Evolutionary conservation across 2,113 vertebrate species (phyloP).

Genomic region (Trinectes maculatus): DNA sequence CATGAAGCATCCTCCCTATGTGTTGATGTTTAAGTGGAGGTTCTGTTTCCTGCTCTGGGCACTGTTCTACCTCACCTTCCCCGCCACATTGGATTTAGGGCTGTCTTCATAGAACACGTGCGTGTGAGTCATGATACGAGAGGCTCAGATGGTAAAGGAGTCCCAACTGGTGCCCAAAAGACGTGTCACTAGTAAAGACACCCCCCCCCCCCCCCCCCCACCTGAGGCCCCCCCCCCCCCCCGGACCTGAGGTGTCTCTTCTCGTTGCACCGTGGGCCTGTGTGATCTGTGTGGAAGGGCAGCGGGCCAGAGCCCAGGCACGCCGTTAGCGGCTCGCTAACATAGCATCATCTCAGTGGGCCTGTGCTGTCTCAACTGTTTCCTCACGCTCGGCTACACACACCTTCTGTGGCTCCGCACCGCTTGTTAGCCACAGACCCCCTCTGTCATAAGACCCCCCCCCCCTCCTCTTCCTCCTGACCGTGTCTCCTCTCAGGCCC

Average conservation of each 20-base stretch:
- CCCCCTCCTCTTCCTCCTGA: conserved; percentile 8
- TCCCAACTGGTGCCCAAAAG: conserved; percentile 78
- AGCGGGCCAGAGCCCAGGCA: conserved; percentile 62
- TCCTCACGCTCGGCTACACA: conserved; percentile 73
- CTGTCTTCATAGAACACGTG: conserved; percentile 53
- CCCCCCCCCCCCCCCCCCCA: conserved; percentile 69
- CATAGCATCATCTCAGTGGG: conserved; percentile 77
- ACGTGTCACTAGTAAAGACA: conserved; percentile 78
- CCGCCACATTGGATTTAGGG: conserved; percentile 71
- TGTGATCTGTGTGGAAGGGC: conserved; percentile 76
- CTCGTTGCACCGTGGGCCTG: conserved; percentile 62
- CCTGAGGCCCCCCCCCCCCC: conserved; percentile 69
- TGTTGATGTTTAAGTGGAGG: conserved; percentile 52
- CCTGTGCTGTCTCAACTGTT: conserved; percentile 73
- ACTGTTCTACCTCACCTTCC: conserved; percentile 74
- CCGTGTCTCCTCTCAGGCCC: conserved; percentile 47
- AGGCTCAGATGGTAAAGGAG: conserved; percentile 78
- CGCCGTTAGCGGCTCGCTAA: conserved; percentile 77
- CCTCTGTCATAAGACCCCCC: conserved; percentile 55
- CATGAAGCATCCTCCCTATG: conserved; percentile 33
- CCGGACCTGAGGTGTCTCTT: conserved; percentile 77
- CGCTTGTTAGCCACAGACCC: conserved; percentile 65
- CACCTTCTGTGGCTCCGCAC: conserved; percentile 77
- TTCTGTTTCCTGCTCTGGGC: conserved; percentile 63
- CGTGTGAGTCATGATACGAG: conserved; percentile 63